Evolutionary conservation across 2,888 invertebrate species (phyloP), one percentile per base, ranked within the genome.

Genomic region (Diarsia mendica): DNA sequence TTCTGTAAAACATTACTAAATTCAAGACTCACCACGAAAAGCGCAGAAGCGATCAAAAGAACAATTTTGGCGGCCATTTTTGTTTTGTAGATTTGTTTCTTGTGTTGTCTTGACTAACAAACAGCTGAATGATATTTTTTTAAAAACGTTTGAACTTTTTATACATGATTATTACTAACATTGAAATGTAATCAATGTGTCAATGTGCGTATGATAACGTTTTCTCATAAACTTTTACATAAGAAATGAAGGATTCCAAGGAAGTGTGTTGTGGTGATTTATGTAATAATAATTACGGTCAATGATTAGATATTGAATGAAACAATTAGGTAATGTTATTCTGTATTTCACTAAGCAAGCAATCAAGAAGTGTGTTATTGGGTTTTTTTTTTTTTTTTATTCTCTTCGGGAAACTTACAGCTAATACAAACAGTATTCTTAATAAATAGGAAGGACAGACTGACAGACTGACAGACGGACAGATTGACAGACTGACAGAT

Each of bases 41-140:
- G 23, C 46, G 71, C 70, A 13, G 73, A 73, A 55, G 77, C 68
- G 55, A 60, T 18, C 73, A 83, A 64, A 84, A n/a, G 11, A 69
- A 65, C 53, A 85, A 66, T 61, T 72, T 82, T 82, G 33, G 71
- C 75, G 58, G 79, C 65, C 83, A 84, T 84, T 46, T 76, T 44
- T 3, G 23, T 72, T 55, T 64, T 65, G 53, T 73, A 44, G 6
- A 9, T 33, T 28, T 60, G 28, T 60, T 66, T 23, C n/a, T 64
- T 44, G 23, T 48, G 11, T 46, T 48, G 18, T 28, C 11, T 11
- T 46, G 23, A 48, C 0, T 1, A 53, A 63, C 10, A 39, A 48
- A 72, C 2, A 2, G 28, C 9, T 67, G 66, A 80, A 84, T 85
- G 78, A 80, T 86, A 63, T 39, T 61, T n/a, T 72, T 18, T 13